Evolutionary conservation across 2,113 vertebrate species (phyloP).

Genomic region (Danio rerio): DNA sequence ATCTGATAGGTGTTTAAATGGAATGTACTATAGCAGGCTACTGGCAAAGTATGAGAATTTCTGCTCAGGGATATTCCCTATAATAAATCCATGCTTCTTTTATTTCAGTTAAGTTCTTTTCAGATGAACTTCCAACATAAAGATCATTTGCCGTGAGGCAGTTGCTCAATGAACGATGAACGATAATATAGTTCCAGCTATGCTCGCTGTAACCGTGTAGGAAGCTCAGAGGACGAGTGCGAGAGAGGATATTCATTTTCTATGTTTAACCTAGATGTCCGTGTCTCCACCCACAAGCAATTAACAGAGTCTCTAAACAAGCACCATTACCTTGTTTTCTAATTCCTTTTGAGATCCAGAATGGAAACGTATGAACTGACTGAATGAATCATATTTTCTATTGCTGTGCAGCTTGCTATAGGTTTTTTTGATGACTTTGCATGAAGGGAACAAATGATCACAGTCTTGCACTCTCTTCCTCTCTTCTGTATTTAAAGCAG

Average conservation of each 20-base stretch:
- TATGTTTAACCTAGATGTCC: slow-evolving; percentile 35
- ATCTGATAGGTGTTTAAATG: background rate
- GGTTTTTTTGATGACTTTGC: slow-evolving; percentile 22
- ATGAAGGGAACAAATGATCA: slow-evolving; percentile 49
- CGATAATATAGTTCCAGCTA: slow-evolving; percentile 11
- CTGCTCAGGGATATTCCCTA: background rate
- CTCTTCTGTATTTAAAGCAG: slow-evolving; percentile 47
- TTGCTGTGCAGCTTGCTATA: slow-evolving; percentile 14
- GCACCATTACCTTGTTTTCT: slow-evolving; percentile 9
- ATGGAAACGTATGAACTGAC: background rate
- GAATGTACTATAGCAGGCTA: background rate
- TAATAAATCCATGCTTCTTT: slow-evolving; percentile 1
- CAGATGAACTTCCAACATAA: background rate
- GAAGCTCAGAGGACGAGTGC: background rate
- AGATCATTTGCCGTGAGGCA: background rate
- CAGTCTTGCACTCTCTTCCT: slow-evolving; percentile 39
- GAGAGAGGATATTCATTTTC: slow-evolving; percentile 6
- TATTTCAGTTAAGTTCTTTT: slow-evolving; percentile 15
- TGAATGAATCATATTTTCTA: background rate
- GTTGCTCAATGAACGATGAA: slow-evolving; percentile 9
- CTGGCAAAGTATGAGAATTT: background rate
- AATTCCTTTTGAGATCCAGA: slow-evolving; percentile 35
- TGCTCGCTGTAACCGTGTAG: background rate
- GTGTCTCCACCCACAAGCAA: slow-evolving; percentile 32
- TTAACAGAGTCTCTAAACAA: slow-evolving; percentile 25